Evolutionary conservation across 2,888 invertebrate genomes (phyloP), one percentile per base, ranked within the genome.

Genomic region (Tricholauxania praeusta): DNA sequence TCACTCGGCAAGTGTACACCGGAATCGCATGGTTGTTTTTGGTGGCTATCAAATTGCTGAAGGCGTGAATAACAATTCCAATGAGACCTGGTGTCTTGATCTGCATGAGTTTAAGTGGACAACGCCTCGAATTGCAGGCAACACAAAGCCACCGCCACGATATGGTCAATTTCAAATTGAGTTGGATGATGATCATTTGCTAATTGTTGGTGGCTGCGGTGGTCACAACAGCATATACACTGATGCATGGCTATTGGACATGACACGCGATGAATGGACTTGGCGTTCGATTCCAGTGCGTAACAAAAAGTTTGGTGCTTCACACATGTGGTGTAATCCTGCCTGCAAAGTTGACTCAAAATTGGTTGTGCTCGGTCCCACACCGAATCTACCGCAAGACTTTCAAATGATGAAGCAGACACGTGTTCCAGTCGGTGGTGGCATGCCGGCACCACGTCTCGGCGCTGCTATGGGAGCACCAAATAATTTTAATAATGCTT

Each of bases 101-200:
- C 89, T 98, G 78, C 90, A 90, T 14, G 91, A 91, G 63, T 91
- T 92, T 80, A 89, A 87, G 64, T 98, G 98, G 98, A 91, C 90
- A 79, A 92, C 93, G 82, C 94, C 93, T 80, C 89, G 90, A 60
- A 93, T 93, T 64, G 79, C 80, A 5, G 84, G 85, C 15, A 91
- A 90, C 76, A 89, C 90, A 0, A 92, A 91, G 78, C 96, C 96
- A 3, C 89, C 91, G n/a, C 92, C 95, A 39, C 89, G 98, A 77
- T 97, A 97, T 88, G 97, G 97, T 10, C 98, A 98, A 83, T 96
- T 96, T n/a, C 95, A 98, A 84, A 93, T 96, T 72, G 89, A 90
- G 68, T 85, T 98, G 74, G 94, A 95, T 85, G 91, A 92, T 69
- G 89, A 92, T 62, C 93, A 96, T 87, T 87, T 96, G 75, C 89